These are phyloP conservation scores for Drosophila pegasa DNA, from an alignment of 2,888 invertebrate species.

Conservation along the genomic window DNA sequence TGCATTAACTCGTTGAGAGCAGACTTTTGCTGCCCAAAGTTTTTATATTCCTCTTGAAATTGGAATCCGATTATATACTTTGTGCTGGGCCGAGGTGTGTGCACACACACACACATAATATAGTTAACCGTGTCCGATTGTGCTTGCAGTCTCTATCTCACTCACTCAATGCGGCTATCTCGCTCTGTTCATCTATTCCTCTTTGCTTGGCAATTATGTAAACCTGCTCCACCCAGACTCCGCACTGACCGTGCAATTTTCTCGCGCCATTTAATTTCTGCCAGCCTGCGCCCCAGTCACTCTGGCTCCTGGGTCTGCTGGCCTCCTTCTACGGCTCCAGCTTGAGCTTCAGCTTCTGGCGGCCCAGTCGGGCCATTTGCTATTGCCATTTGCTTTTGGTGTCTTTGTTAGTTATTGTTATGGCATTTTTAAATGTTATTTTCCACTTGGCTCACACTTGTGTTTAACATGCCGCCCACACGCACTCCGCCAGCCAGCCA, in stretches of 20 bases:
- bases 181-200: constrained; percentile 36
- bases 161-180: constrained; percentile 18
- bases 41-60: neutral
- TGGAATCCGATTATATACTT: constrained; percentile 3
- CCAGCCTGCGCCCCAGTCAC: constrained; percentile 52
- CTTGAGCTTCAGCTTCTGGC: constrained; percentile 28
- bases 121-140: constrained; percentile 17
- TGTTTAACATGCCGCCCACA: constrained; percentile 69
- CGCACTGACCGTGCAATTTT: constrained; percentile 74
- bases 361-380: constrained; percentile 61
- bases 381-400: constrained; percentile 78
- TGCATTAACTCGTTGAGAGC: neutral
- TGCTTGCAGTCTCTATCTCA: constrained; percentile 15
- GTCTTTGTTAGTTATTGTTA: constrained; percentile 82
- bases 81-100: constrained; percentile 14
- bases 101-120: neutral
- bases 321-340: constrained; percentile 8
- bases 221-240: constrained; percentile 68
- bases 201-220: constrained; percentile 70
- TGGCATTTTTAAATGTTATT: constrained; percentile 81
- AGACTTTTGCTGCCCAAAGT: neutral
- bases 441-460: constrained; percentile 81
- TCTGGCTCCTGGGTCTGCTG: neutral
- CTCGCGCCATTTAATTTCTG: constrained; percentile 81
- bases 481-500: constrained; percentile 50